Percentiles rank a stretch among this genome's conserved stretches.
These are phyloP conservation scores for Cephalopholis sonnerati DNA, from an alignment of 2,113 vertebrate genomes.

Conservation along the genomic window DNA sequence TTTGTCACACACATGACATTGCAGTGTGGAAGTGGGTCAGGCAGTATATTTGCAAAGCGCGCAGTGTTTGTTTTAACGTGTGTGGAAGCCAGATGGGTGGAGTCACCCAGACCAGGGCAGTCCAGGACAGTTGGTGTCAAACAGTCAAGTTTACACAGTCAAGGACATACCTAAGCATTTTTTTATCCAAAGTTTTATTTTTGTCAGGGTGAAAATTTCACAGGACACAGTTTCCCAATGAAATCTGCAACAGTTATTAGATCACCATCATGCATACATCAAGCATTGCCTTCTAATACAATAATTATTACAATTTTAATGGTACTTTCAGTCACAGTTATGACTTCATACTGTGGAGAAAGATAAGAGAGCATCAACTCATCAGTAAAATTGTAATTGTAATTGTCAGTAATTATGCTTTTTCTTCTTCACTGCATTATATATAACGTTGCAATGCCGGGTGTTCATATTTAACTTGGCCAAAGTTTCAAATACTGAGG, in stretches of 20 bases:
- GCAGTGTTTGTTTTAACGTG: conserved; percentile 58
- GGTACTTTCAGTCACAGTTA: not conserved
- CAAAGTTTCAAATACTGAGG: too few relatives aligned
- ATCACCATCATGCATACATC: too few relatives aligned
- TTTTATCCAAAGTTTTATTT: not conserved
- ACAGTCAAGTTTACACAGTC: conserved; percentile 19
- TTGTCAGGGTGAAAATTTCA: too few relatives aligned
- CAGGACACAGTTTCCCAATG: too few relatives aligned
- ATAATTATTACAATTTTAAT: not conserved
- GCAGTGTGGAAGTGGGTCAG: conserved; percentile 64
- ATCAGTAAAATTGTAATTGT: too few relatives aligned
- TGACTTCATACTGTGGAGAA: not conserved
- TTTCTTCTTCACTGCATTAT: too few relatives aligned
- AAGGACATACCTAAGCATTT: not conserved
- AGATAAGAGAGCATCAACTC: not conserved
- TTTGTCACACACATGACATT: conserved; percentile 63
- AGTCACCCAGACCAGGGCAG: conserved; percentile 44
- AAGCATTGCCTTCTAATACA: too few relatives aligned
- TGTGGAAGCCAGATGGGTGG: conserved; percentile 54
- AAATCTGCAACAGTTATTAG: too few relatives aligned
- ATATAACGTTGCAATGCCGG: too few relatives aligned
- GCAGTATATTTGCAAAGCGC: conserved; percentile 49
- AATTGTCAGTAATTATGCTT: too few relatives aligned
- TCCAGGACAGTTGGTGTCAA: conserved; percentile 27
- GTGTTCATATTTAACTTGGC: too few relatives aligned